Base-by-base conservation (phyloP, 2,113 vertebrate genomes). In the Dendropsophus ebraccatus region DNA sequence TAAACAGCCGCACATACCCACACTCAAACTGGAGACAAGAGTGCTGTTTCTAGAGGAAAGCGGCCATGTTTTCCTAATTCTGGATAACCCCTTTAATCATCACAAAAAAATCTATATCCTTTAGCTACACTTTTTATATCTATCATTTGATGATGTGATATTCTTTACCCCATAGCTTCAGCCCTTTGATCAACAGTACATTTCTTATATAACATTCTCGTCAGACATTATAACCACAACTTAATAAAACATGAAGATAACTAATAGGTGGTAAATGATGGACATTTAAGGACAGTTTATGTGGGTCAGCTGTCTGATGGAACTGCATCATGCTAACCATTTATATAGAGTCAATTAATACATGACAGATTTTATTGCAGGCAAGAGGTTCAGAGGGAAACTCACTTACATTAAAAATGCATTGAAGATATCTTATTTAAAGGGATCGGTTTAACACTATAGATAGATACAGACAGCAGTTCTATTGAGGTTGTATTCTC, bases 351-450 rank as follows among this genome's bases (percentile, higher is more conserved):
- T 49, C 72, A 74, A 78, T 78, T 23, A 56, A 37, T 78, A 56
- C 17, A 17, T 0, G 1, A 1, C 50, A 30, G 5, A 32, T 21
- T 56, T 56, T 49, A 56, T 1, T 56, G 50, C 28, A 35, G 17
- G 6, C 19, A 50, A 78, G 28, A 56, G 9, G 10, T 23, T 11
- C 32, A 52, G 23, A 56, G 16, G 35, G 23, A 78, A 5, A 52
- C 23, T 78, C 30, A 78, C 19, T 56, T 78, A 56, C 75, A 58
- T 78, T 78, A 77, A 77, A 28, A 50, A 76, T 77, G 25, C 25
- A 54, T 77, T 32, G 4, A 41, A 5, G 4, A 13, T 41, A 73
- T n/a, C 13, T 19, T 70, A 37, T 10, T 37, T 12, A 4, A 23
- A 23, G 67, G 19, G 41, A 70, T 70, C 17, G n/a, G 16, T 7